phyloP scores from a whole-genome alignment of 2,113 vertebrate species.

The Puma concolor region DNA sequence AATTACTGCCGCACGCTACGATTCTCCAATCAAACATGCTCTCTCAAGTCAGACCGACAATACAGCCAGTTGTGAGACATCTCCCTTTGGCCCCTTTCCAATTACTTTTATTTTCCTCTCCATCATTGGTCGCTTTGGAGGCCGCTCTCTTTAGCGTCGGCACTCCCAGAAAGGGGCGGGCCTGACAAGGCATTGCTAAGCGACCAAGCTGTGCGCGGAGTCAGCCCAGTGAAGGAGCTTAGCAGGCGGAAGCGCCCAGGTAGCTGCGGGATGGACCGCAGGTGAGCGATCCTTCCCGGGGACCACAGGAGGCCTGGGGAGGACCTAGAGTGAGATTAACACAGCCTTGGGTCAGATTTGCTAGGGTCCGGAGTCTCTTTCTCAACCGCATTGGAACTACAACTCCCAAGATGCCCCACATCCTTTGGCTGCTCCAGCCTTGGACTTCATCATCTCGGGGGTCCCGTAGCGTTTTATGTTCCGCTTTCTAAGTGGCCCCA shows the following conservation, averaged over 20 bases:
- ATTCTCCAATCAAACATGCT: background rate
- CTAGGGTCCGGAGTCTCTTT: background rate
- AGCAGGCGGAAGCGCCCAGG: background rate
- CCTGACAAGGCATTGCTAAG: slow-evolving; percentile 42
- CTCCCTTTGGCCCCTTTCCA: background rate
- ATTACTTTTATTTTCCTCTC: slow-evolving; percentile 25
- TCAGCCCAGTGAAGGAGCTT: accelerated
- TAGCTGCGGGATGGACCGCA: background rate
- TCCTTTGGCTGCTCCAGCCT: background rate
- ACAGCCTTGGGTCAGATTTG: background rate
- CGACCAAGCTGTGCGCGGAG: background rate
- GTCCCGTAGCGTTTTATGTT: background rate
- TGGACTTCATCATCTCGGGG: background rate
- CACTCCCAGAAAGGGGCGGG: background rate
- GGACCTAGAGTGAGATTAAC: background rate
- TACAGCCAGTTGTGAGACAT: background rate
- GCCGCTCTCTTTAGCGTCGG: background rate
- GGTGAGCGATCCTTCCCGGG: background rate
- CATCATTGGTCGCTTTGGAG: slow-evolving; percentile 35
- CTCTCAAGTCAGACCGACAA: background rate
- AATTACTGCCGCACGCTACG: slow-evolving; percentile 11
- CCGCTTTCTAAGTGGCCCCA: background rate
- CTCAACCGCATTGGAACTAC: slow-evolving; percentile 15
- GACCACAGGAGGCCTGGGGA: background rate
- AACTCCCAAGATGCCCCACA: slow-evolving; percentile 16